Evolutionary conservation across 2,888 invertebrate genomes (phyloP).

Genomic region (Portevinia maculata): DNA sequence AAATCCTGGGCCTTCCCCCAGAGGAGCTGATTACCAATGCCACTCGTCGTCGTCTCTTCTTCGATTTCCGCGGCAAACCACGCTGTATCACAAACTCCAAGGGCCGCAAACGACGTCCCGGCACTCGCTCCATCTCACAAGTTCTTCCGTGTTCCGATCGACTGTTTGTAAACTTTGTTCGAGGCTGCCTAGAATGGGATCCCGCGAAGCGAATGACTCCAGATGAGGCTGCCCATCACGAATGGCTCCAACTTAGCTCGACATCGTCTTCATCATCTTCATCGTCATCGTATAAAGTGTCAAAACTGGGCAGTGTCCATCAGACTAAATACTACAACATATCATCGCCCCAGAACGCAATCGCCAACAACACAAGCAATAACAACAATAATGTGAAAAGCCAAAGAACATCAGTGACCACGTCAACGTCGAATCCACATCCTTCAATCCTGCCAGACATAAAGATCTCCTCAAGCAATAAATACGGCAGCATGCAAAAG

Average conservation of each 20-base stretch:
- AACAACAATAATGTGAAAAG: conserved; percentile 78
- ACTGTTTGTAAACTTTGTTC: conserved; percentile 95
- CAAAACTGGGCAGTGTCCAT: conserved; percentile 69
- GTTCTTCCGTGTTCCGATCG: conserved; percentile 93
- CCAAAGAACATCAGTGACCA: conserved; percentile 74
- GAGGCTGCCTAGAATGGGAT: conserved; percentile 97
- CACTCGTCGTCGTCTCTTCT: conserved; percentile 92
- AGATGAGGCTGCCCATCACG: conserved; percentile 94
- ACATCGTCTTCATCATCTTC: conserved; percentile 81
- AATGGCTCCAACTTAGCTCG: conserved; percentile 89
- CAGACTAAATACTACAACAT: conserved; percentile 80
- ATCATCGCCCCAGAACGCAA: conserved; percentile 79
- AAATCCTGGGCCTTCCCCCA: conserved; percentile 95
- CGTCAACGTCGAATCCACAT: conserved; percentile 78
- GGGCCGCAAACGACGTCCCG: conserved; percentile 94
- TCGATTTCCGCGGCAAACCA: conserved; percentile 94
- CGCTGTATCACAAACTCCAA: conserved; percentile 96
- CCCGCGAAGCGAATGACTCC: conserved; percentile 95
- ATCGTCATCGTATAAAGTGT: conserved; percentile 75
- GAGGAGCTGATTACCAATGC: conserved; percentile 93
- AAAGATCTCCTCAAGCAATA: conserved; percentile 81
- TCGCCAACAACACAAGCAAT: conserved; percentile 77
- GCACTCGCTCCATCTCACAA: conserved; percentile 90
- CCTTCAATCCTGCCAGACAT: conserved; percentile 81
- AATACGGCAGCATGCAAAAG: conserved; percentile 82